A percentile compares a stretch with the other conserved stretches of the same genome.
phyloP scores from a whole-genome alignment of 2,797 vertebrate genomes.

The Macropus fuliginosus region DNA sequence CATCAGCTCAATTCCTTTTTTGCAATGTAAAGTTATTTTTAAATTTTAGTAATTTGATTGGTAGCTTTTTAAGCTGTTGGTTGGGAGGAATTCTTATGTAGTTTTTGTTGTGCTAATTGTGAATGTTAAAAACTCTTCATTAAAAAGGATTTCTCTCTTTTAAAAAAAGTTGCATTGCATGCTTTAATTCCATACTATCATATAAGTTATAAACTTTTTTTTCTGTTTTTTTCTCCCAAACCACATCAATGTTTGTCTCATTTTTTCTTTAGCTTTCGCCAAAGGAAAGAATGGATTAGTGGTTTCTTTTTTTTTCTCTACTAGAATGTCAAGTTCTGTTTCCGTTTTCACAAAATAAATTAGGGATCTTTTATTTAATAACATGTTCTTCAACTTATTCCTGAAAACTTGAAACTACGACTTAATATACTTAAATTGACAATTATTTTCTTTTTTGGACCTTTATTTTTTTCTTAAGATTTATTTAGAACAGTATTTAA shows the following conservation, averaged over 20 bases:
- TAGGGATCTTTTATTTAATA: no score
- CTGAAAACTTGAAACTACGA: no score
- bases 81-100: constrained; percentile 5
- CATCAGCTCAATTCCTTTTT: constrained; percentile 8
- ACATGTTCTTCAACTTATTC: no score
- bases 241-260: no score
- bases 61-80: constrained; percentile 9
- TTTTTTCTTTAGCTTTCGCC: no score
- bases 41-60: constrained; percentile 23
- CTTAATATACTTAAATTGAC: no score
- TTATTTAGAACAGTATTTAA: background rate
- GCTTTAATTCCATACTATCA: background rate
- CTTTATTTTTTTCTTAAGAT: background rate
- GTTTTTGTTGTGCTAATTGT: constrained; percentile 11
- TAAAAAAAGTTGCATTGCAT: constrained; percentile 17
- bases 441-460: background rate
- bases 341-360: no score
- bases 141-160: constrained; percentile 30
- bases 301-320: no score
- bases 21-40: background rate
- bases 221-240: no score
- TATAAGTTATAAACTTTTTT: background rate
- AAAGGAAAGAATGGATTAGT: no score
- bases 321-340: no score
- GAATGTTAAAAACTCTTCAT: constrained; percentile 21